Evolutionary conservation across 37 sponge, comb jelly and placozoan species (phyloP), one percentile per base, ranked within the genome.

Genomic region (Tethya wilhelma): DNA sequence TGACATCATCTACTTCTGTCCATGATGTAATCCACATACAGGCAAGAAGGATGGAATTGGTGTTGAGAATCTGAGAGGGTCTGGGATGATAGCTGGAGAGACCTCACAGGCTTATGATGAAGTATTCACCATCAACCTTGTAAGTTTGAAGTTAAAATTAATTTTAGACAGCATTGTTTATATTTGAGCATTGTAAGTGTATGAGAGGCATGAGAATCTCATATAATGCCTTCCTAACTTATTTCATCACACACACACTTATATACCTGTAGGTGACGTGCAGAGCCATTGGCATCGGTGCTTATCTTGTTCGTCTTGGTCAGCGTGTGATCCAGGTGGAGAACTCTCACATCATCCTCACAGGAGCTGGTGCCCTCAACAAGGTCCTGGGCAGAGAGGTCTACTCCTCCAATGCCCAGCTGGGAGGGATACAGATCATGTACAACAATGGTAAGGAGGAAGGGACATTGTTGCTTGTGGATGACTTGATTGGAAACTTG

Each of bases 391-490:
- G 88, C 0, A 53, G 88, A 37, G 77, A 93, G 78, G 99, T 98
- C 67, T 98, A 98, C 64, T 66, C 91, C 22, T 93, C 93, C 64
- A 98, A 98, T 64, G 75, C 89, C 44, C 99, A 98, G 77, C 86
- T 98, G 36, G 99, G 99, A 6, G 99, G 99, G 7, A 84, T 77
- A 12, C 99, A 95, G 87, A 96, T 98, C 59, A 98, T 98, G 99
- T 77, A 85, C 85, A 81, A 93, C 74, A 98, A 98, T 81, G 98
- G 97, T 91, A 44, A 77, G 70, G 19, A 7, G 44, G 45, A 2
- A 44, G 17, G 79, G n/a, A n/a, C n/a, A n/a, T n/a, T n/a, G n/a
- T n/a, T n/a, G n/a, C n/a, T n/a, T n/a, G n/a, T n/a, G n/a, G n/a
- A n/a, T n/a, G n/a, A n/a, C n/a, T n/a, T n/a, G n/a, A n/a, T n/a